phyloP scores from a whole-genome alignment of 2,113 vertebrate species.

The Eupsittula cactorum region DNA sequence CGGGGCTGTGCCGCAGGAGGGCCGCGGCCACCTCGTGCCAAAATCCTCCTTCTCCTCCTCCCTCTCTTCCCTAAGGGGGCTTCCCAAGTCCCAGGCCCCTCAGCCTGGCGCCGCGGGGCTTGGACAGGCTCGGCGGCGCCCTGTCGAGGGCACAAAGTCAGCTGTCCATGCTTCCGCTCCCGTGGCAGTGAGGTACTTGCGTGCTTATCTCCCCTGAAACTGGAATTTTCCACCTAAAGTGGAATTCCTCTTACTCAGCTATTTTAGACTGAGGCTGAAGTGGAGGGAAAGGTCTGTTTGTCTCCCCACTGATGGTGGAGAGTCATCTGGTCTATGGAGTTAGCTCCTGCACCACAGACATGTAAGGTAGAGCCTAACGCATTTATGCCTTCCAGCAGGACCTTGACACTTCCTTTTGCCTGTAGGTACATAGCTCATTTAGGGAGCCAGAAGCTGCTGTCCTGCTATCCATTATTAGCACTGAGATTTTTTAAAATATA shows the following conservation, averaged over 20 bases:
- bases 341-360: accelerated
- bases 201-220: neutral
- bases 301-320: neutral
- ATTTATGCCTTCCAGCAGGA: neutral
- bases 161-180: neutral
- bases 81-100: accelerated
- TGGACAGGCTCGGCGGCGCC: accelerated
- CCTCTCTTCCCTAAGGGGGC: accelerated
- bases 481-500: neutral
- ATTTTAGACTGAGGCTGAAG: neutral
- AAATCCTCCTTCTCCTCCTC: neutral
- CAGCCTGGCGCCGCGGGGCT: accelerated
- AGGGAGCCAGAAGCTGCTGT: neutral
- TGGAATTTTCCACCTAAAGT: neutral
- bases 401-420: neutral
- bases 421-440: neutral
- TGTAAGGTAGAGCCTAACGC: neutral
- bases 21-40: accelerated
- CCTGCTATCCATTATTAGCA: neutral
- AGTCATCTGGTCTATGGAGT: too few relatives aligned
- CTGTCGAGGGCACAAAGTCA: neutral
- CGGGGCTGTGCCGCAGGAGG: accelerated
- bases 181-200: accelerated
- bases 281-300: neutral
- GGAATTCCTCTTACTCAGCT: neutral